Base-by-base conservation (phyloP, 2,888 invertebrate species). In the Tetragonula carbonaria region DNA sequence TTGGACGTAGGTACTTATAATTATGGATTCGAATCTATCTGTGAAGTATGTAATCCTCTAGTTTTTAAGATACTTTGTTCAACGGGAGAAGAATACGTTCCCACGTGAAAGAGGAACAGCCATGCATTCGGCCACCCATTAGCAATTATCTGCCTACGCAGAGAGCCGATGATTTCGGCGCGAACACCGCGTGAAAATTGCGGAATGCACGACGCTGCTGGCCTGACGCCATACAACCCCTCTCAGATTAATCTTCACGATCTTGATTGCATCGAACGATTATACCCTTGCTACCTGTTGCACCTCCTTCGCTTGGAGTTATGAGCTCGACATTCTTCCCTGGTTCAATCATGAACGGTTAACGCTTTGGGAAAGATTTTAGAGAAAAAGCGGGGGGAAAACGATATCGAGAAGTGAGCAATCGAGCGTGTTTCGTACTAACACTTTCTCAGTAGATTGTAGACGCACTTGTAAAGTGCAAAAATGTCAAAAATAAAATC, bases 111-210 rank as follows among this genome's bases (percentile, higher is more conserved):
- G 67, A 50, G 2, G 73, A 78, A n/a, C 14, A 86, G 50, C 70
- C 55, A 33, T 53, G 74, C 51, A 80, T 91, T 89, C 78, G 83
- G 78, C 74, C 87, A 85, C 78, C 87, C 83, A 89, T 91, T 90
- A 88, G 87, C 87, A 90, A 90, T 91, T 91, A 89, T 88, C 88
- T 86, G 82, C 84, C 88, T 86, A 88, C 86, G 88, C 86, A 84
- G 5, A 23, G 65, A 23, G 65, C 76, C 14, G 78, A 74, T 87
- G 78, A 74, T 87, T 89, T 89, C 62, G 81, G 85, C 67, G 79
- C 72, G 72, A 77, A 66, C 67, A n/a, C n/a, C 73, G 62, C 33
- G 78, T 84, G 72, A 74, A 79, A 81, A 65, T 78, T 23, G 50
- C 55, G 45, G 51, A 28, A 63, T 45, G 62, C 28, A 21, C 21